Base-by-base conservation (phyloP, 2,113 vertebrate genomes). In the Etheostoma spectabile region DNA sequence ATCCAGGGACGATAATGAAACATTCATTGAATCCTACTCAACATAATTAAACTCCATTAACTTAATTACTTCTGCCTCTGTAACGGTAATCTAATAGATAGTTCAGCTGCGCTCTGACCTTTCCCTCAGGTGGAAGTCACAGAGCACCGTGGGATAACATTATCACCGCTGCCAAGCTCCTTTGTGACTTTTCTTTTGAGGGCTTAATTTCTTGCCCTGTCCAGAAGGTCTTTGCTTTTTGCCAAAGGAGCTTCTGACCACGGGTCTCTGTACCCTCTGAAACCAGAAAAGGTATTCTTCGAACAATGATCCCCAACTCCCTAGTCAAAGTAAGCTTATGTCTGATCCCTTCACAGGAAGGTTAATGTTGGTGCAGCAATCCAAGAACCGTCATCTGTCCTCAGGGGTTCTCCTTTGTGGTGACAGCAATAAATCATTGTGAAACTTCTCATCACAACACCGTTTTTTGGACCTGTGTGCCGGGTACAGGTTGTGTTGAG, bases 21-120 rank as follows among this genome's bases (percentile, higher is more conserved):
- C 77, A 93, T 89, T 92, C 22, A 92, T 78, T 80, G 76, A 92
- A 77, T 89, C 60, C 85, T 87, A 90, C 92, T 93, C 76, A 80
- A 22, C 77, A 56, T 93, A 93, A 94, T 95, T 92, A 94, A 93
- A 92, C 84, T 48, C 74, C 89, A 88, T 92, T 90, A 85, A 72
- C 35, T 93, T 94, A 94, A 94, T 94, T 93, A 94, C 85, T 74
- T 80, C 69, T 86, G 64, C 74, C 63, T 83, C 80, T 74, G 77
- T 85, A 82, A 30, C 48, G 14, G 84, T 94, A 91, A 95, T 94
- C 84, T 92, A 92, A 88, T 48, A 46, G 87, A 90, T 76, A 52
- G 85, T 84, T 79, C 68, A 79, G 75, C 76, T 51, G 68, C 10
- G 27, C 7, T 27, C 81, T 86, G 81, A 85, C 89, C 82, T 89